Evolutionary conservation across 2,888 invertebrate genomes (phyloP), one percentile per base, ranked within the genome.

Genomic region (Oscheius myriophilus): DNA sequence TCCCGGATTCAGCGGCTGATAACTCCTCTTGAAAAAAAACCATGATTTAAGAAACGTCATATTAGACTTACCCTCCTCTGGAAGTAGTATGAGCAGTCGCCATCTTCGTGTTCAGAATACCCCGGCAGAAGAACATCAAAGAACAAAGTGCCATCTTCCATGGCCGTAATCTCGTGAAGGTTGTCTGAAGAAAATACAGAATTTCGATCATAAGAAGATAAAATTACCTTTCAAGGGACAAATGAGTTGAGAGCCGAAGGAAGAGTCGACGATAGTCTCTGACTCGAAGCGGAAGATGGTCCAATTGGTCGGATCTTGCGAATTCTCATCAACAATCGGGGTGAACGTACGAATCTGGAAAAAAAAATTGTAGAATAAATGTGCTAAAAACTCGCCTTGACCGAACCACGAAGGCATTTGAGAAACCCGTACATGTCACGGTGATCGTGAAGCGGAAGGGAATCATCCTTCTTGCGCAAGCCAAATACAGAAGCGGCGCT

Each of bases 131-230:
- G 46, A 12, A 49, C 62, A 39, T 68, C 68, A 41, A 68, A 68
- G 45, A 68, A 68, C 39, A 68, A 68, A 26, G 63, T 41, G 16
- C 68, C 68, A 33, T 62, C 68, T 54, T 68, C 68, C n/a, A 63
- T 16, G 3, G 68, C 62, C 21, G 12, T 14, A 21, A 68, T 49
- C n/a, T 62, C 62, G 33, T 68, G 68, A 25, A 68, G 33, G 55
- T 68, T 63, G 6, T 45, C 67, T 67, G 25, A 51, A 65, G 39
- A 23, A 9, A 3, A 33, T 33, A 9, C 33, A 9, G 3, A 33
- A 33, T 33, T 33, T 6, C 3, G 9, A 33, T 33, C 9, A 6
- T 9, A 3, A 33, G 9, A 3, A 33, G 9, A 33, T 3, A 6
- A 33, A 33, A 33, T 33, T 33, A 33, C 33, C 33, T 33, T 33